Percentiles rank a stretch among this genome's conserved stretches.
Evolutionary conservation across 1,140 invertebrate genomes (phyloP).

Genomic region (Elymnias hypermnestra): DNA sequence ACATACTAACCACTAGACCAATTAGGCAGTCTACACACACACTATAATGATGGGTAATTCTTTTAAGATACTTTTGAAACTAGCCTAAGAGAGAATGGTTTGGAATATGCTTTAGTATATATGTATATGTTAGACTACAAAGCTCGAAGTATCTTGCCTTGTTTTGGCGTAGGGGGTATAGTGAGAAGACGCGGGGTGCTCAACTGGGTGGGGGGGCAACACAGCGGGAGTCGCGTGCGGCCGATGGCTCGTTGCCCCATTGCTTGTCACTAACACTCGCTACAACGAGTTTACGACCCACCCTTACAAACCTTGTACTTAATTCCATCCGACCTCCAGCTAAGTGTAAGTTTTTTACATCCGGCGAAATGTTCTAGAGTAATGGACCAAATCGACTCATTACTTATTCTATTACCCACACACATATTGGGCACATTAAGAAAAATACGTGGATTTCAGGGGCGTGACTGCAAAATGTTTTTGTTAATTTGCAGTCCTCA

Average conservation of each 20-base stretch:
- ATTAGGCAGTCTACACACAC: too few species aligned
- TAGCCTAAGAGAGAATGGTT: too few species aligned
- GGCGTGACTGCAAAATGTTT: conserved; percentile 4
- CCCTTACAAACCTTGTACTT: conserved; percentile 50
- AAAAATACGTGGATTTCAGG: conserved; percentile 7
- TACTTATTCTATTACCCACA: conserved; percentile 38
- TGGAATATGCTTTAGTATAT: too few species aligned
- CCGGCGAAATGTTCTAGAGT: conserved; percentile 36
- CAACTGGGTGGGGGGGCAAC: conserved; percentile 8
- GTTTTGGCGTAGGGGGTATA: conserved; percentile 8
- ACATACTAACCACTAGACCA: too few species aligned
- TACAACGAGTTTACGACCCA: conserved; percentile 44
- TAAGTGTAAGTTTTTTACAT: conserved; percentile 49
- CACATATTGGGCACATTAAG: conserved; percentile 34
- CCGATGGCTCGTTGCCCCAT: conserved; percentile 40
- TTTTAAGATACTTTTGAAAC: too few species aligned
- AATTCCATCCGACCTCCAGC: conserved; percentile 39
- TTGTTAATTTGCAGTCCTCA: too few species aligned
- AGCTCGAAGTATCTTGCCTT: conserved; percentile 10
- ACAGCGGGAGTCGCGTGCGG: conserved; percentile 45
- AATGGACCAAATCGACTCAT: conserved; percentile 28
- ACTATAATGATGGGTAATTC: too few species aligned
- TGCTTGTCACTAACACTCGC: conserved; percentile 40
- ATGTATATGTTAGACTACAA: too few species aligned
- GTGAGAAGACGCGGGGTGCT: neutral